Conservation (phyloP, 1,140 invertebrate species). For the Drosophila guanche region DNA sequence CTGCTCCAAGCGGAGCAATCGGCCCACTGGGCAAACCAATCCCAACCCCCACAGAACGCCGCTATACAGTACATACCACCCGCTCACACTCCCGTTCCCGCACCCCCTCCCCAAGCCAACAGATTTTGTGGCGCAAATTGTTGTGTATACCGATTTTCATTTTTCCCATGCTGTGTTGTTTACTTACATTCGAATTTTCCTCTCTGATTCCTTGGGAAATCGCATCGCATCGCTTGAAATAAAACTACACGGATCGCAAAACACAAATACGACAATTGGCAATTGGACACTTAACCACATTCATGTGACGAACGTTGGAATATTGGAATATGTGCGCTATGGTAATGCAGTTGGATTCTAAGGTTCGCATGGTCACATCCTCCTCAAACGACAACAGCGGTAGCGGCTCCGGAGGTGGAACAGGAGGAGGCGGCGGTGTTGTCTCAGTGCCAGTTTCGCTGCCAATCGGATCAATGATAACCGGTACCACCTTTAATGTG, state of each 20-base stretch:
- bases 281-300: slow-evolving; percentile 32
- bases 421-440: slow-evolving; percentile 56
- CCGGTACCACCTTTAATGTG: slow-evolving; percentile 92
- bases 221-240: slow-evolving; percentile 28
- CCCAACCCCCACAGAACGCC: slow-evolving; percentile 28
- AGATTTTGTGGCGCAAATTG: slow-evolving; percentile 77
- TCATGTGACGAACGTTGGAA: slow-evolving; percentile 59
- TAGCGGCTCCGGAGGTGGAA: slow-evolving; percentile 55
- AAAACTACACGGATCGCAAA: slow-evolving; percentile 18
- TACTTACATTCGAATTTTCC: slow-evolving; percentile 81
- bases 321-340: slow-evolving; percentile 73
- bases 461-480: slow-evolving; percentile 91
- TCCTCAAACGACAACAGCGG: slow-evolving; percentile 80
- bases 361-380: slow-evolving; percentile 82
- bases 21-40: slow-evolving; percentile 50
- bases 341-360: slow-evolving; percentile 82
- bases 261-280: slow-evolving; percentile 27
- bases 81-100: slow-evolving; percentile 8
- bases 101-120: slow-evolving; percentile 30
- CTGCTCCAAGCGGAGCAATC: slow-evolving; percentile 34
- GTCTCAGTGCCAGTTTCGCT: slow-evolving; percentile 87
- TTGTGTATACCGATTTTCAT: slow-evolving; percentile 82
- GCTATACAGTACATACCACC: slow-evolving; percentile 31
- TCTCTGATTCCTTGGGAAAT: slow-evolving; percentile 65
- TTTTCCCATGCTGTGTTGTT: slow-evolving; percentile 81